Evolutionary conservation across 2,113 vertebrate genomes (phyloP).

Genomic region (Tetraodon nigroviridis): DNA sequence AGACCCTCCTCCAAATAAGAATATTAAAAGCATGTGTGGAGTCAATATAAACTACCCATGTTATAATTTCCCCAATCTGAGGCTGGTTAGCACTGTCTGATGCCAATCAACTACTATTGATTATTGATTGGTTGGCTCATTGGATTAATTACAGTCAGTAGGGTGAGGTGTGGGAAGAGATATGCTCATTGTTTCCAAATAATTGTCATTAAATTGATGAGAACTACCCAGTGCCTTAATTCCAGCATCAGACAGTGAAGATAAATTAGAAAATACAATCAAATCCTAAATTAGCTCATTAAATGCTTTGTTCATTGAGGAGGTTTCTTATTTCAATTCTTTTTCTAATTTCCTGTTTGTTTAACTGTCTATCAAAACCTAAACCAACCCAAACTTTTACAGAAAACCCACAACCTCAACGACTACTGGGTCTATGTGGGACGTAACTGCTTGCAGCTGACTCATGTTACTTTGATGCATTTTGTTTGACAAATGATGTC

Average conservation of each 20-base stretch:
- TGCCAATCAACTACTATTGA: constrained; percentile 54
- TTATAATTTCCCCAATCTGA: constrained; percentile 52
- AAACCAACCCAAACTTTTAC: too few species aligned
- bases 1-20: neutral
- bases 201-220: constrained; percentile 51
- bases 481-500: too few species aligned
- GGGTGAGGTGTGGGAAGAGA: constrained; percentile 55
- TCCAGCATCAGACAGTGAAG: neutral
- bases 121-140: constrained; percentile 47
- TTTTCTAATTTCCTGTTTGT: too few species aligned
- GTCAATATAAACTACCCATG: constrained; percentile 21
- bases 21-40: constrained; percentile 5
- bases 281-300: too few species aligned
- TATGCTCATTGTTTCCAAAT: constrained; percentile 57
- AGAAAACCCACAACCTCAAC: too few species aligned
- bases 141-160: constrained; percentile 47
- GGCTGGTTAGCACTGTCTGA: constrained; percentile 49
- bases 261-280: too few species aligned
- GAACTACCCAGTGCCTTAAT: neutral
- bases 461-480: too few species aligned
- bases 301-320: too few species aligned
- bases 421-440: too few species aligned
- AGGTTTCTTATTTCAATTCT: too few species aligned
- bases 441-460: too few species aligned
- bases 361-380: too few species aligned